Conservation (phyloP, 2,797 vertebrate genomes). For the Danionella dracula region DNA sequence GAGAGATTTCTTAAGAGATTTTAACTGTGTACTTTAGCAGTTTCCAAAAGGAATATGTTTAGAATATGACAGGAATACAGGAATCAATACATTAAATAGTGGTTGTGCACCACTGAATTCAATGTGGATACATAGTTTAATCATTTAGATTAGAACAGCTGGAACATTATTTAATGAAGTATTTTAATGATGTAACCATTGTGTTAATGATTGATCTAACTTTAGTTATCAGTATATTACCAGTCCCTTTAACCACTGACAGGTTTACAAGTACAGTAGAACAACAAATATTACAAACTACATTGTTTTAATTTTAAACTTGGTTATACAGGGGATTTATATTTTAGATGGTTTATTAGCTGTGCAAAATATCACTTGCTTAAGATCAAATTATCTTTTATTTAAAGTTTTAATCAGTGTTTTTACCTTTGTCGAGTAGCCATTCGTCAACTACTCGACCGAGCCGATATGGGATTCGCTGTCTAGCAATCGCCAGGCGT, state of each 20-base stretch:
- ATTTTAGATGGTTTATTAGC: constrained; percentile 99
- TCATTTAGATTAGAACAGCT: constrained; percentile 83
- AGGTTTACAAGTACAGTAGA: constrained; percentile 93
- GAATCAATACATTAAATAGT: constrained; percentile 42
- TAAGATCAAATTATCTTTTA: constrained; percentile 98
- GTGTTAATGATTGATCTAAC: constrained; percentile 89
- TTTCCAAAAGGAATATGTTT: constrained; percentile 62
- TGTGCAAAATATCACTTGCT: constrained; percentile 93
- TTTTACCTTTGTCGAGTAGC: constrained; percentile 99
- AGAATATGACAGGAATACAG: constrained; percentile 42
- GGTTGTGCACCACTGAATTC: constrained; percentile 72
- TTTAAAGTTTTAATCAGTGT: constrained; percentile 99
- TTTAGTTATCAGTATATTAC: constrained; percentile 98
- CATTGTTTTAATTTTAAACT: constrained; percentile 92
- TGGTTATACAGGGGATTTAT: constrained; percentile 99
- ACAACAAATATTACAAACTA: constrained; percentile 94
- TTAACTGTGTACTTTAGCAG: constrained; percentile 77
- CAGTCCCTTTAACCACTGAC: constrained; percentile 99
- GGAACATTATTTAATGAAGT: constrained; percentile 80
- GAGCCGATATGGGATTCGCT: constrained; percentile 99
- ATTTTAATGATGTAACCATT: constrained; percentile 83
- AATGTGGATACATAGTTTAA: constrained; percentile 80
- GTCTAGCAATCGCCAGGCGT: constrained; percentile 99
- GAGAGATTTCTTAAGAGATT: constrained; percentile 70
- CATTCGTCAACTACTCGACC: constrained; percentile 99